phyloP scores from a whole-genome alignment of 2,888 invertebrate species.

The Blastobasis lacticolella region DNA sequence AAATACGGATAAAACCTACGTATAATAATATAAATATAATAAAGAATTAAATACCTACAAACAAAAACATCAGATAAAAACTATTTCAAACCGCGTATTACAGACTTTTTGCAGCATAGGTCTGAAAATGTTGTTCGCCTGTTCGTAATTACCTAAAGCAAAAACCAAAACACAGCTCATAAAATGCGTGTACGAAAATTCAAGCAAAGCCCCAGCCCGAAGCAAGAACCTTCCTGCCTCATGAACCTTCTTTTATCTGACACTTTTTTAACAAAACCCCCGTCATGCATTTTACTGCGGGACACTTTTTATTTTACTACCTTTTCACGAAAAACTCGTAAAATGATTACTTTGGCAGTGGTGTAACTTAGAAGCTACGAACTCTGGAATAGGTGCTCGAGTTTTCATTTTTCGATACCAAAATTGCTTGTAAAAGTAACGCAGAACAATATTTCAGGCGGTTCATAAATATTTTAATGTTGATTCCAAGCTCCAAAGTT shows the following conservation, averaged over 20 bases:
- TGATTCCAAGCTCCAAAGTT: conserved; percentile 33
- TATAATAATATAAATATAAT: too few species aligned
- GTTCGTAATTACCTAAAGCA: too few species aligned
- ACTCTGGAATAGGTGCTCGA: neutral
- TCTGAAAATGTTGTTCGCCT: too few species aligned
- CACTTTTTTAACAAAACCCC: neutral
- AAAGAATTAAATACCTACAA: too few species aligned
- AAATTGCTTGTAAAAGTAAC: neutral
- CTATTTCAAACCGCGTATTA: too few species aligned
- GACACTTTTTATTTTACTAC: conserved; percentile 1
- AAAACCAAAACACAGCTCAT: too few species aligned
- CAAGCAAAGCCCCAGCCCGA: neutral
- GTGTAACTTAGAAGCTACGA: neutral
- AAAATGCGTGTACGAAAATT: neutral
- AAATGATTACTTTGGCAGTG: neutral
- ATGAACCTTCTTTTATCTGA: neutral
- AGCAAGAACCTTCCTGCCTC: neutral
- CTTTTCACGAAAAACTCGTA: conserved; percentile 2
- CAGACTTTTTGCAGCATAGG: too few species aligned
- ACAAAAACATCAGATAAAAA: too few species aligned
- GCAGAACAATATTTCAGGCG: conserved; percentile 26
- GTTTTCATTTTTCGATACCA: too few species aligned
- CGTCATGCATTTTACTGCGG: neutral
- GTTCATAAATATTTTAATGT: conserved; percentile 47
- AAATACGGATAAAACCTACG: too few species aligned